phyloP scores from a whole-genome alignment of 2,113 vertebrate species.

The Eidolon helvum region DNA sequence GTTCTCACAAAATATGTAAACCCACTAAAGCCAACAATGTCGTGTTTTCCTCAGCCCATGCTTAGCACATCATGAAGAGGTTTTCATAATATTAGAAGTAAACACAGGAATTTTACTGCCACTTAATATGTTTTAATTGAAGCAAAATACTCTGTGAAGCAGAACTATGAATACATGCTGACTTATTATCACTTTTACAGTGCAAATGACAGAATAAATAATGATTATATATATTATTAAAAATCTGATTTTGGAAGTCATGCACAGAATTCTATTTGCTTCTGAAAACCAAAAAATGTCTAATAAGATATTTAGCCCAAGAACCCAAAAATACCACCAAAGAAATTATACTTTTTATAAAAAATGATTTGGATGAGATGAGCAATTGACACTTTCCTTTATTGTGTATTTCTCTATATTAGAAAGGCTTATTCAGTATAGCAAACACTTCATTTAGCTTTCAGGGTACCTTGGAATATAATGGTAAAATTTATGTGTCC shows the following conservation, averaged over 20 bases:
- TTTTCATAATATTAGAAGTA: background rate
- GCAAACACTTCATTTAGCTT: background rate
- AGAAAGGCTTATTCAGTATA: background rate
- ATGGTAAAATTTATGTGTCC: background rate
- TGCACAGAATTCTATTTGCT: background rate
- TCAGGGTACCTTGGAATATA: background rate
- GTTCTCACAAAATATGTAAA: background rate
- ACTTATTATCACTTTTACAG: slow-evolving; percentile 58
- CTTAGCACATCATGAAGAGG: background rate
- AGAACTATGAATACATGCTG: slow-evolving; percentile 49
- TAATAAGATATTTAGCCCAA: background rate
- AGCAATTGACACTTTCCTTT: background rate
- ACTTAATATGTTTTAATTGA: slow-evolving; percentile 34
- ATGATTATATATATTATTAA: slow-evolving; percentile 43
- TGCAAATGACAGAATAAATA: slow-evolving; percentile 52
- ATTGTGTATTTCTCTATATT: background rate
- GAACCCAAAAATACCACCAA: background rate
- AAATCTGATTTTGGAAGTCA: slow-evolving; percentile 48
- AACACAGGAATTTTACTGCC: background rate
- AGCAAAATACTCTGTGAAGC: slow-evolving; percentile 26
- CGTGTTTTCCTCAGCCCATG: background rate
- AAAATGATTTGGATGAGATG: background rate
- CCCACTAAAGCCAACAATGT: background rate
- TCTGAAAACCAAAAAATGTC: background rate
- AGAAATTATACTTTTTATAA: background rate